Evolutionary conservation across 2,888 invertebrate genomes (phyloP), one percentile per base, ranked within the genome.

Genomic region (Habrosyne pyritoides): DNA sequence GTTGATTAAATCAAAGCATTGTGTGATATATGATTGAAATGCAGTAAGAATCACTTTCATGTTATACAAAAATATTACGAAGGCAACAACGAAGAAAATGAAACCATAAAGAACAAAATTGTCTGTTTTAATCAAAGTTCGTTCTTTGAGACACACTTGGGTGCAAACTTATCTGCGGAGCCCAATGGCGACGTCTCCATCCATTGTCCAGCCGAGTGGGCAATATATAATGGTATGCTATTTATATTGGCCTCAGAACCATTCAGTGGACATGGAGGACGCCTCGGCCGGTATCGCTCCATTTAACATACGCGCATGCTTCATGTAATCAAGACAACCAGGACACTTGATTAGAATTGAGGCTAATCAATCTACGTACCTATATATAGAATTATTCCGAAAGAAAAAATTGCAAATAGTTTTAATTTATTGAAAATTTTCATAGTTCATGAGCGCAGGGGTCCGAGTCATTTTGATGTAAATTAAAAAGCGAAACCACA

Each of bases 221-320:
- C 71, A 60, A 56, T 59, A 63, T 66, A 67, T 75, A 69, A 69
- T 72, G 61, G 60, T 55, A 56, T 67, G 61, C 64, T 79, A 81
- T 79, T 75, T 75, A 79, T 77, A 80, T 73, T 72, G 59, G 71
- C 67, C 66, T 60, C 64, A 75, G 79, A 79, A 73, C 78, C 84
- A 85, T 84, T 85, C 79, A 87, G 73, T 86, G 83, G 86, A 75
- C 81, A 88, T 81, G 74, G 85, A 84, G 88, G 84, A 81, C 88
- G 74, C 14, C 42, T 5, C 42, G 18, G 42, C 63, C 71, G 72
- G 77, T 68, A 70, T 66, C 88, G 89, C 84, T 88, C 84, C 86
- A 89, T 83, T 89, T 79, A 81, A 83, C 86, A 86, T 71, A 77
- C 78, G 75, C 75, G 81, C 82, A 84, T 79, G 83, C 81, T 81